phyloP scores from a whole-genome alignment of 2,888 invertebrate genomes.

The Bellardia bayeri region DNA sequence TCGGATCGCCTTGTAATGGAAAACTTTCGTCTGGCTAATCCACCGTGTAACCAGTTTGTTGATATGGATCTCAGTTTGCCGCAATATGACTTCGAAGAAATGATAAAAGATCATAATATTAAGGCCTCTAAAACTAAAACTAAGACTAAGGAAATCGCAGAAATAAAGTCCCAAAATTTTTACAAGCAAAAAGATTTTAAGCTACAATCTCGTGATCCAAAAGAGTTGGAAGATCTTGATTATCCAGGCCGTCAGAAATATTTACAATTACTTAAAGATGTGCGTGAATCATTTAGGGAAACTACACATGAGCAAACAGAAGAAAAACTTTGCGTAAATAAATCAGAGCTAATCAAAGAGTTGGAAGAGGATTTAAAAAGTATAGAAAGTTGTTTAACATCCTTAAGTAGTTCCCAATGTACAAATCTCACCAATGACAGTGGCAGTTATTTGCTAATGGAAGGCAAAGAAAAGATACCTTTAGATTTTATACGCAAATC shows the following conservation, averaged over 20 bases:
- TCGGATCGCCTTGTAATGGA: constrained; percentile 71
- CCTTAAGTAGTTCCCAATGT: constrained; percentile 82
- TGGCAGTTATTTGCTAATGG: constrained; percentile 81
- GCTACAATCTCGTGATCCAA: constrained; percentile 77
- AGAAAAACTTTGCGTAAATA: constrained; percentile 77
- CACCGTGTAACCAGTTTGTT: constrained; percentile 77
- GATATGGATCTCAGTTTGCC: constrained; percentile 78
- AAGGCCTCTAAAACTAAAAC: constrained; percentile 1
- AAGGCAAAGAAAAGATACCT: constrained; percentile 81
- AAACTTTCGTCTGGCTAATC: constrained; percentile 78
- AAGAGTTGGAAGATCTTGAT: constrained; percentile 76
- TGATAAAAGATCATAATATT: constrained; percentile 75
- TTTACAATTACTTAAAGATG: constrained; percentile 78
- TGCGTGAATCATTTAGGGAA: constrained; percentile 77
- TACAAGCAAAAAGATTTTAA: constrained; percentile 77
- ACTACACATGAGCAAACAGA: constrained; percentile 71
- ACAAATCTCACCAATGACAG: constrained; percentile 83
- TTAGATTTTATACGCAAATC: constrained; percentile 82
- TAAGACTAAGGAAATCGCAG: constrained; percentile 57
- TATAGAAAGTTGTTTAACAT: constrained; percentile 82
- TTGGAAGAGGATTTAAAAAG: constrained; percentile 81
- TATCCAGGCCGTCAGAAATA: constrained; percentile 81
- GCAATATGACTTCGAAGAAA: constrained; percentile 75
- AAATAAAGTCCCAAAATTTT: constrained; percentile 66
- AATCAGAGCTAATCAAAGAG: constrained; percentile 76